Base-by-base conservation (phyloP, 2,113 vertebrate genomes). In the Sinocyclocheilus grahami region DNA sequence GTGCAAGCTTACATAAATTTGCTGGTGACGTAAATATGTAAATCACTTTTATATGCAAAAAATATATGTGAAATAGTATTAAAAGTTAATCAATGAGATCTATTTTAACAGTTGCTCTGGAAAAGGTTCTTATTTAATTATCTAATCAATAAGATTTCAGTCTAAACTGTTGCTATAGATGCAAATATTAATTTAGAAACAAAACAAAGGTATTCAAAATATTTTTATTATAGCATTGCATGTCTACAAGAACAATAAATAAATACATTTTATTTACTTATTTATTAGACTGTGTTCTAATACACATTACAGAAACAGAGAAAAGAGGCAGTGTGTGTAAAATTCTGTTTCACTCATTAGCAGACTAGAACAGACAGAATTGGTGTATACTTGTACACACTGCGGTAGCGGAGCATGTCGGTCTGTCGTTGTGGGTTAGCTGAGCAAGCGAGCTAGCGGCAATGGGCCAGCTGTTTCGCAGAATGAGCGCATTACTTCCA, bases 401-500 rank as follows among this genome's bases (percentile, higher is more conserved):
- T 79, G 62, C 48, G 51, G 62, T 58, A 65, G 39, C 14, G 51
- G 37, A 85, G 77, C 81, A 78, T 82, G 81, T 72, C 39, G 42
- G 58, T 72, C 10, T 51, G 42, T 82, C n/a, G 27, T 14, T 69
- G n/a, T 83, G n/a, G 48, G 30, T 12, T 46, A 62, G 72, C 90
- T 92, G 90, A 94, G 92, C 85, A 75, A 89, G 90, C 87, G 88
- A 86, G 91, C 86, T 84, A 89, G 93, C 87, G 93, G 93, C 89
- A 85, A 67, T 78, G 92, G 89, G 94, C 94, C 93, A 93, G 93
- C 85, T 71, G 92, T 93, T 96, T 95, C 94, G 91, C 85, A 91
- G 94, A 95, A 95, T 90, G 93, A 88, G 91, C 91, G 91, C 93
- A 86, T 90, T 88, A 91, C 93, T 95, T 96, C 94, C 93, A 90